Evolutionary conservation across 1,140 invertebrate species (phyloP), one percentile per base, ranked within the genome.

Genomic region (Formica exsecta): DNA sequence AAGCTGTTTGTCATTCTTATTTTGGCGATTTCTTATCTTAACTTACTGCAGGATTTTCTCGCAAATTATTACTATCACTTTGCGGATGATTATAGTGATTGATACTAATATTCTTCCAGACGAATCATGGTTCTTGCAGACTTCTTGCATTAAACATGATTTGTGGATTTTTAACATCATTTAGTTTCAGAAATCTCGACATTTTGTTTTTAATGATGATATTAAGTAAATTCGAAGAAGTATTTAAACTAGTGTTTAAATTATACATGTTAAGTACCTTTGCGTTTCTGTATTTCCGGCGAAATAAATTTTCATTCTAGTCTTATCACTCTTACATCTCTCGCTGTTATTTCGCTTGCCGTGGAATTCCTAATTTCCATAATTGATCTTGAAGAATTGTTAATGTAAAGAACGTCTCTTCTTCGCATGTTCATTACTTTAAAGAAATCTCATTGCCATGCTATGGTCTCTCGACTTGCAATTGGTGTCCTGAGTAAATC

Each of bases 371-470:
- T 51, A 51, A 11, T 68, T 68, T 68, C 11, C 66, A 11, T 68
- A 68, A 68, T 68, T 44, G 66, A 13, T 68, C 4, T 44, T 68
- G n/a, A n/a, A 48, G 38, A 44, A 68, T 0, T 25, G n/a, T 68
- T 38, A 8, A 44, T 6, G 4, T 32, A n/a, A 68, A 44, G 38
- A 48, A 44, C 4, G 5, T 36, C 16, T 44, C 38, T 9, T 41
- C n/a, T n/a, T 3, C n/a, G 65, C 36, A 22, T 59, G n/a, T 13
- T 68, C 6, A 71, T 71, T 32, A 48, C 22, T 51, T 32, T 51
- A 32, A 29, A 11, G 25, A 48, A 7, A 51, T 71, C 44, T 68
- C 22, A 19, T 7, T n/a, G n/a, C 19, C 0, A n/a, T 22, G 25
- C 38, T 25, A 7, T 22, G 1, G 13, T 68, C 36, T 68, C 38